Conservation (phyloP, 2,113 vertebrate species). For the Brachyistius frenatus region DNA sequence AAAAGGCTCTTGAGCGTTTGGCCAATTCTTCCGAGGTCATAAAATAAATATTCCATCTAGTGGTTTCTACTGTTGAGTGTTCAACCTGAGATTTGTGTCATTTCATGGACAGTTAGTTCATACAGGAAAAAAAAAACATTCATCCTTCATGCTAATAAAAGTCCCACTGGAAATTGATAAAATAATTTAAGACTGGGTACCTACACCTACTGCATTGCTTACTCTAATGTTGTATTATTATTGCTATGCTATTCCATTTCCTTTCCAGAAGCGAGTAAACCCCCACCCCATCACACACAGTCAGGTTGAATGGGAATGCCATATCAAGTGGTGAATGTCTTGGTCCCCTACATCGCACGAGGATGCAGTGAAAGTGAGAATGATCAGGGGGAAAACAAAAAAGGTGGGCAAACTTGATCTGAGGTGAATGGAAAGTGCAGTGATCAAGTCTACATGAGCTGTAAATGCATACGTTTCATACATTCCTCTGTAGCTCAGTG, state of each 20-base stretch:
- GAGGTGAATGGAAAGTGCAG: constrained; percentile 78
- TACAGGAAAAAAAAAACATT: constrained; percentile 48
- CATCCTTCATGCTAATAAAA: constrained; percentile 57
- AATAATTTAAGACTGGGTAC: constrained; percentile 61
- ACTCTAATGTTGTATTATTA: constrained; percentile 61
- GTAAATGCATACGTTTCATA: constrained; percentile 70
- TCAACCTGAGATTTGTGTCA: constrained; percentile 72
- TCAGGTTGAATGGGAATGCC: constrained; percentile 75
- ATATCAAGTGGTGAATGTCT: constrained; percentile 62
- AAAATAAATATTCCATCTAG: constrained; percentile 71
- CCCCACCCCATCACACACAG: constrained; percentile 54
- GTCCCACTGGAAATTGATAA: constrained; percentile 33
- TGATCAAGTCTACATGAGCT: constrained; percentile 73
- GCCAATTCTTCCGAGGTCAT: constrained; percentile 40
- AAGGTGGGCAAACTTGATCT: constrained; percentile 67
- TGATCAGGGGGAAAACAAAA: constrained; percentile 47
- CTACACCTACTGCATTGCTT: constrained; percentile 50
- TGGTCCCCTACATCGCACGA: constrained; percentile 74
- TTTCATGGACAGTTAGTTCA: constrained; percentile 48
- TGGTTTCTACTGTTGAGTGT: constrained; percentile 60
- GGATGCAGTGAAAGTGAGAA: constrained; percentile 71
- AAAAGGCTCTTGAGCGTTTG: constrained; percentile 20
- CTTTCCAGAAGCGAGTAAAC: constrained; percentile 65
- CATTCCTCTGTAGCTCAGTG: constrained; percentile 74
- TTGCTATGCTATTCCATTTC: constrained; percentile 75